Evolutionary conservation across 2,797 vertebrate genomes (phyloP).

Genomic region (Mus spretus): DNA sequence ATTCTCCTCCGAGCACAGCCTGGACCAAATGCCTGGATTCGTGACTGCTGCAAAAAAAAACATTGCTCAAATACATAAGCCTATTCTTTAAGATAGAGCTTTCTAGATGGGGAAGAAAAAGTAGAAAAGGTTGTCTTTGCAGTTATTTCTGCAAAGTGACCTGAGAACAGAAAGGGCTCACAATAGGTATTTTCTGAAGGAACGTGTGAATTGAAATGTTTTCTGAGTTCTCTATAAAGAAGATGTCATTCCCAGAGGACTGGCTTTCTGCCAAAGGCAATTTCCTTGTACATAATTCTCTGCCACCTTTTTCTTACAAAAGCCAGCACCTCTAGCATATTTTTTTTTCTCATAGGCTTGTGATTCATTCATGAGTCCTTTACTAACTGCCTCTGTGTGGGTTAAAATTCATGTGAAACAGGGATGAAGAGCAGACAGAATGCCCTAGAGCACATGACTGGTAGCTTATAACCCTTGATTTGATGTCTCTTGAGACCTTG

Average conservation of each 20-base stretch:
- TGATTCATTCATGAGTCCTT: slow-evolving; percentile 2
- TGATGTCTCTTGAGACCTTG: neutral
- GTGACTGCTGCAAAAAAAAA: slow-evolving; percentile 77
- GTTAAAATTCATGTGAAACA: neutral
- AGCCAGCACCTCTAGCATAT: neutral
- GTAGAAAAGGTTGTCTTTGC: slow-evolving; percentile 58
- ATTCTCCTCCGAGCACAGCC: slow-evolving; percentile 58
- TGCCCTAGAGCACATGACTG: neutral
- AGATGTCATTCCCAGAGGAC: slow-evolving; percentile 3
- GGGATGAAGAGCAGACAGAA: neutral
- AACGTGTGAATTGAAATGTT: slow-evolving; percentile 58
- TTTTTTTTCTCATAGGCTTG: neutral
- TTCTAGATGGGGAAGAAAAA: slow-evolving; percentile 62
- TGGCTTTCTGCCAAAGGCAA: slow-evolving; percentile 26
- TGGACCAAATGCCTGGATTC: slow-evolving; percentile 75
- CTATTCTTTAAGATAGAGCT: slow-evolving; percentile 61
- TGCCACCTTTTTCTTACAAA: slow-evolving; percentile 45
- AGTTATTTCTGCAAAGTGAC: slow-evolving; percentile 63
- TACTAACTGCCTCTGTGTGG: neutral
- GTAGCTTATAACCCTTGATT: neutral
- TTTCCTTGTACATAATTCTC: slow-evolving; percentile 25
- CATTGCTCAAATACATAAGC: slow-evolving; percentile 62
- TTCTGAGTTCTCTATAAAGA: slow-evolving; percentile 47
- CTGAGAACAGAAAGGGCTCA: slow-evolving; percentile 58
- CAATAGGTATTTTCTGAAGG: slow-evolving; percentile 43